phyloP scores from a whole-genome alignment of 1,140 invertebrate genomes.

The Drosophila pectinifera region DNA sequence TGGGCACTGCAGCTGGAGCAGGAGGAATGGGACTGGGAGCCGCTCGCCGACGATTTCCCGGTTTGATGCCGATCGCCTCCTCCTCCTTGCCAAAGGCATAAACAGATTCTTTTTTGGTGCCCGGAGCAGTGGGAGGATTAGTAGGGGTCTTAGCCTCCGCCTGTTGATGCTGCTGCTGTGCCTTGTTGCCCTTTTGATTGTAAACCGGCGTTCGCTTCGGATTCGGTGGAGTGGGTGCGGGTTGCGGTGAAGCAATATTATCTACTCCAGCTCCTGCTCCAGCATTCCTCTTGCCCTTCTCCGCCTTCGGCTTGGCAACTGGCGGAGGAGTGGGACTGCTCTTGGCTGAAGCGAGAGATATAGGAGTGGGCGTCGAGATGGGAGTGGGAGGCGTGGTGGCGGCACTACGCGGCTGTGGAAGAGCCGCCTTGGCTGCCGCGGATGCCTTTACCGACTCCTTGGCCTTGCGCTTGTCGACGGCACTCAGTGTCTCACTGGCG shows the following conservation, averaged over 20 bases:
- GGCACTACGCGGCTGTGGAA: constrained; percentile 26
- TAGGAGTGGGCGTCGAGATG: constrained; percentile 41
- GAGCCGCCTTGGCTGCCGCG: constrained; percentile 14
- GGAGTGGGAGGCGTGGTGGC: constrained; percentile 34
- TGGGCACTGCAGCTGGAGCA: constrained; percentile 83
- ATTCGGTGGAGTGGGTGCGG: constrained; percentile 23
- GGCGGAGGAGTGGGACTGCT: constrained; percentile 43
- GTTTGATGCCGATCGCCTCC: constrained; percentile 31
- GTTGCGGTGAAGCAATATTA: constrained; percentile 3
- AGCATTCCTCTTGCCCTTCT: constrained; percentile 50
- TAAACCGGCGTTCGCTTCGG: constrained; percentile 71
- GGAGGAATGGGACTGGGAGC: constrained; percentile 8
- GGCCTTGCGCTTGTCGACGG: constrained; percentile 55
- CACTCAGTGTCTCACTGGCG: constrained; percentile 12
- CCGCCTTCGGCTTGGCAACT: constrained; percentile 35
- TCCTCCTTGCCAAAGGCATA: constrained; percentile 76
- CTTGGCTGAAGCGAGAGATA: constrained; percentile 17
- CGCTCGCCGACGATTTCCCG: constrained; percentile 45
- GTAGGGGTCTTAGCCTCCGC: constrained; percentile 17
- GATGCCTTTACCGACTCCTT: constrained; percentile 41
- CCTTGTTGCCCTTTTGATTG: constrained; percentile 61
- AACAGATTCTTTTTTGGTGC: constrained; percentile 45
- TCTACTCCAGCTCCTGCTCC: constrained; percentile 4
- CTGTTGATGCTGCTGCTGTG: constrained; percentile 47
- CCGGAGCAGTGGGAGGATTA: background rate